Percentiles rank a stretch among this genome's conserved stretches.
Conservation (phyloP, 2,797 vertebrate genomes). For the Manis pentadactyla region DNA sequence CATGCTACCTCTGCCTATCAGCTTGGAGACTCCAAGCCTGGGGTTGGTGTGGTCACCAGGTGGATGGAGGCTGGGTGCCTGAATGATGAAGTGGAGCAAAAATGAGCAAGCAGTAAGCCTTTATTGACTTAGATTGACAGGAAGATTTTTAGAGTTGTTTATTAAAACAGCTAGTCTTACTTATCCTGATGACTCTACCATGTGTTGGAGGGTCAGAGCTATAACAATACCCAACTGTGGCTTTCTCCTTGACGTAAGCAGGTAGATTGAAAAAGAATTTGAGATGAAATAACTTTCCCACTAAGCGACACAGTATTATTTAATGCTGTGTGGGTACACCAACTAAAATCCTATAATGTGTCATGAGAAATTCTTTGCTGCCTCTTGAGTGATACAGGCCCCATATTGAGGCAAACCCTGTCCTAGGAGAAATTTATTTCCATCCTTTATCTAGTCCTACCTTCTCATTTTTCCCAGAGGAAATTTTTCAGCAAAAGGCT, state of each 20-base stretch:
- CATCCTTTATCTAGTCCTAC: background rate
- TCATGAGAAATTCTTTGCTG: background rate
- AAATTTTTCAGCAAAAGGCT: background rate
- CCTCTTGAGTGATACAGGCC: background rate
- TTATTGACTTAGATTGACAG: no score
- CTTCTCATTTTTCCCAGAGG: background rate
- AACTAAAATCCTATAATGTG: no score
- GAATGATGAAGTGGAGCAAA: background rate
- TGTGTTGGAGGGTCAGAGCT: background rate
- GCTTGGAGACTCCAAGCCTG: background rate
- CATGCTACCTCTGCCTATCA: background rate
- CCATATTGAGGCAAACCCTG: background rate
- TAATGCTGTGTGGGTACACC: rapidly evolving
- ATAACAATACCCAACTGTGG: background rate
- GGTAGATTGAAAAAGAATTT: background rate
- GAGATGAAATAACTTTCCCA: background rate
- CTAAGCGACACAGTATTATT: background rate
- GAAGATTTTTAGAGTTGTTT: background rate
- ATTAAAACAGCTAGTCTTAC: background rate
- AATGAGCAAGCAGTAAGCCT: background rate
- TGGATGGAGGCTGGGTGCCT: background rate
- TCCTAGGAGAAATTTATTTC: background rate
- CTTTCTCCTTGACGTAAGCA: background rate
- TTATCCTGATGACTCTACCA: background rate
- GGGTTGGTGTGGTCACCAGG: background rate